Base-by-base conservation (phyloP, 2,113 vertebrate species). In the Leuciscus idus region DNA sequence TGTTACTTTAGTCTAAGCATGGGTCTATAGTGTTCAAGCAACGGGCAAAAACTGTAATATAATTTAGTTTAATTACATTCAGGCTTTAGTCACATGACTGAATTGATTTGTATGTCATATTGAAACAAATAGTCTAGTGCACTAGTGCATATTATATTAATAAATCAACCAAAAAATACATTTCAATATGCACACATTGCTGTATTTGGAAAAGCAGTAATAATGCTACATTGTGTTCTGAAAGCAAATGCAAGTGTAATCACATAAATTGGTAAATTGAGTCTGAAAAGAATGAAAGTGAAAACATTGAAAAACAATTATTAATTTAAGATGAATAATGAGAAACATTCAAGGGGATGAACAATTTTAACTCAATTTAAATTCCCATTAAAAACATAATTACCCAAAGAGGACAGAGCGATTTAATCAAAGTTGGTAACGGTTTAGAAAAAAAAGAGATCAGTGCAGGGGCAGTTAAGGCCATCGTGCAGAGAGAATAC, bases 281-380 rank as follows among this genome's bases (percentile, higher is more conserved):
- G 23, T 28, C n/a, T n/a, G 30, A 61, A 80, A 79, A 79, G 39
- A 78, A 36, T n/a, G 4, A 64, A 46, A 46, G 39, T 39, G 10
- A 74, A 74, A 74, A 48, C 72, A 26, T 15, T 73, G 70, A 74
- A 88, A 86, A 90, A 87, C 84, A 89, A 91, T 19, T 36, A 78
- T 36, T 55, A 90, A 93, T 84, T 76, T 62, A 70, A 30, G 26
- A 9, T 62, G 72, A 59, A 76, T 85, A 66, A 85, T 66, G 61
- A 48, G 72, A 84, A 76, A 84, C 26, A 50, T 77, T 85, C 28
- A 77, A 76, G 28, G 21, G 11, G 46, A 39, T 39, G 26, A 78
- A 78, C 26, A 70, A 48, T 61, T 78, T 83, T 83, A 70, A 70
- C 81, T 78, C 73, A 19, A 46, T 79, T 84, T 83, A 77, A 77